Conservation (phyloP, 2,113 vertebrate species). For the Gymnarchus niloticus region DNA sequence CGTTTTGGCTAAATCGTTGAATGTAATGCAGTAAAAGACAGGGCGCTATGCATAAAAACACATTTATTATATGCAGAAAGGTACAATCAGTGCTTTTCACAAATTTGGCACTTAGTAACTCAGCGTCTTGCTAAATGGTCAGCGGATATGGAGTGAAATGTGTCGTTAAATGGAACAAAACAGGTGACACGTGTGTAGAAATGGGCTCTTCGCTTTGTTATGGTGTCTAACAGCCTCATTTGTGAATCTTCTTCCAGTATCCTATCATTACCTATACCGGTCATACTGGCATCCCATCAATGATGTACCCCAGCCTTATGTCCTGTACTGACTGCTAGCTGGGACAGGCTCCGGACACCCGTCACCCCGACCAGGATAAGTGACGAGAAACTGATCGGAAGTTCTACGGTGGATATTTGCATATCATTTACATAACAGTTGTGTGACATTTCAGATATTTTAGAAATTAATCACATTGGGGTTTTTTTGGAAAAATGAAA, state of each 20-base stretch:
- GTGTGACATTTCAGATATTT: neutral
- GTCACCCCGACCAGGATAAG: neutral
- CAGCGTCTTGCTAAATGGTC: slow-evolving; percentile 21
- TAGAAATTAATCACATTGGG: neutral
- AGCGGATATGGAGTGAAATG: neutral
- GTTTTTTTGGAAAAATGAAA: neutral
- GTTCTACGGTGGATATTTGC: neutral
- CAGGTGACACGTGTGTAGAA: neutral
- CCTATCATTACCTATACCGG: neutral
- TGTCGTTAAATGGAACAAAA: neutral
- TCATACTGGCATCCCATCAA: neutral
- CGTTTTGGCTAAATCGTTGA: neutral
- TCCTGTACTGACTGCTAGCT: too few species aligned
- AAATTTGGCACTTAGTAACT: slow-evolving; percentile 42
- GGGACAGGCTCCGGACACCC: neutral
- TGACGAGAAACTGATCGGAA: neutral
- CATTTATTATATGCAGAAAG: slow-evolving; percentile 37
- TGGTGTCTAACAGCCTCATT: neutral
- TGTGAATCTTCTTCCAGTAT: neutral
- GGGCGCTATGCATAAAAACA: slow-evolving; percentile 2
- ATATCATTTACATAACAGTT: neutral
- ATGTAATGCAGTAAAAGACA: neutral
- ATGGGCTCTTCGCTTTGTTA: neutral
- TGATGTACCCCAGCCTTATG: neutral
- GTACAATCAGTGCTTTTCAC: slow-evolving; percentile 36